Conservation (phyloP, 2,888 invertebrate species). For the Xestia ashworthii region DNA sequence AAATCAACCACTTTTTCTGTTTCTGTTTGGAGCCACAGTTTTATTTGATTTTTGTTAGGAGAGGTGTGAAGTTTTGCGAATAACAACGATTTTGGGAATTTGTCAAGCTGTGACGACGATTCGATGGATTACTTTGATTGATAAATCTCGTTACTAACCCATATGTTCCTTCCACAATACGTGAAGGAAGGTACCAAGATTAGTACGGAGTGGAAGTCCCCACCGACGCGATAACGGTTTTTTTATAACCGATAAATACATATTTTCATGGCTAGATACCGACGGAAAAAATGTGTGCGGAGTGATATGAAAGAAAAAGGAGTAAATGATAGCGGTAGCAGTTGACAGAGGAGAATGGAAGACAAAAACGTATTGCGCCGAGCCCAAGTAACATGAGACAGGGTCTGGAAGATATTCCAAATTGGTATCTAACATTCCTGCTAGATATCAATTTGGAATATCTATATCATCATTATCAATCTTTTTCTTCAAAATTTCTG, state of each 20-base stretch:
- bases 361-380: background rate
- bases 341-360: background rate
- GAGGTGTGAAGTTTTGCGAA: conserved; percentile 42
- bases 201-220: too few relatives aligned
- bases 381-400: background rate
- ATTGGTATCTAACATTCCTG: background rate
- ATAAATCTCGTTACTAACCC: background rate
- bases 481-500: background rate
- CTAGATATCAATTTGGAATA: background rate
- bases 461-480: background rate
- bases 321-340: background rate
- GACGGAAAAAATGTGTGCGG: background rate
- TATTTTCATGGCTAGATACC: background rate
- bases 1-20: conserved; percentile 54
- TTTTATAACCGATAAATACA: too few relatives aligned
- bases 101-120: background rate
- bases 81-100: background rate
- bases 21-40: conserved; percentile 17
- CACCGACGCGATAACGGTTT: too few relatives aligned
- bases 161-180: background rate
- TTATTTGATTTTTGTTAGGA: conserved; percentile 46
- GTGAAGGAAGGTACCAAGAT: background rate
- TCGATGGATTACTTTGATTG: background rate
- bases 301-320: background rate
- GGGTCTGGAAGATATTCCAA: background rate